These are phyloP conservation scores for Nasonia longicornis DNA, from an alignment of 1,140 invertebrate genomes.

Conservation along the genomic window DNA sequence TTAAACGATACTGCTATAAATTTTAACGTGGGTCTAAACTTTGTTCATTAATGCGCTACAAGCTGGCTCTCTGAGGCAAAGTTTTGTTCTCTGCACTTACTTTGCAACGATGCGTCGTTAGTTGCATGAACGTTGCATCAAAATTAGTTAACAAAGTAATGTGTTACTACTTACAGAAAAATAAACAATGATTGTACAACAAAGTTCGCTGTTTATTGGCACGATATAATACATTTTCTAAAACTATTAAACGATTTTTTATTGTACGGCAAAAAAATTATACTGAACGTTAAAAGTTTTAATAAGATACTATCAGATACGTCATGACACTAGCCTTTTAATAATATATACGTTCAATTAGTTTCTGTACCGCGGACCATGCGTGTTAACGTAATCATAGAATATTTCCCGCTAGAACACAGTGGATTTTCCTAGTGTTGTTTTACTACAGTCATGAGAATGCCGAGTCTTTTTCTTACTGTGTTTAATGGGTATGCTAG, in stretches of 20 bases:
- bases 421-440: too few species aligned
- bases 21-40: too few species aligned
- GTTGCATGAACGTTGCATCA: not conserved
- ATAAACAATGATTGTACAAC: not conserved
- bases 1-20: too few species aligned
- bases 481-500: too few species aligned
- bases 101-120: too few species aligned
- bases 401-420: too few species aligned
- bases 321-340: constrained; percentile 37
- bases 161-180: not conserved
- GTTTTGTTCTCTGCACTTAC: not conserved
- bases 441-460: too few species aligned
- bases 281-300: constrained; percentile 2
- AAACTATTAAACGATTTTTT: too few species aligned
- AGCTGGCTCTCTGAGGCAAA: not conserved
- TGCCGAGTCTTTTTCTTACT: too few species aligned
- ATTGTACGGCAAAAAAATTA: not conserved
- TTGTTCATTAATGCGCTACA: not conserved
- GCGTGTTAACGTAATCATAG: not conserved
- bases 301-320: constrained; percentile 5
- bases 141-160: not conserved
- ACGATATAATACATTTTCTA: too few species aligned
- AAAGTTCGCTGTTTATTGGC: not conserved
- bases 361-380: constrained; percentile 28
- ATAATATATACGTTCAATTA: constrained; percentile 26